A percentile compares a stretch with the other conserved stretches of the same genome.
Evolutionary conservation across 2,797 vertebrate genomes (phyloP).

Genomic region (Chiloscyllium punctatum): DNA sequence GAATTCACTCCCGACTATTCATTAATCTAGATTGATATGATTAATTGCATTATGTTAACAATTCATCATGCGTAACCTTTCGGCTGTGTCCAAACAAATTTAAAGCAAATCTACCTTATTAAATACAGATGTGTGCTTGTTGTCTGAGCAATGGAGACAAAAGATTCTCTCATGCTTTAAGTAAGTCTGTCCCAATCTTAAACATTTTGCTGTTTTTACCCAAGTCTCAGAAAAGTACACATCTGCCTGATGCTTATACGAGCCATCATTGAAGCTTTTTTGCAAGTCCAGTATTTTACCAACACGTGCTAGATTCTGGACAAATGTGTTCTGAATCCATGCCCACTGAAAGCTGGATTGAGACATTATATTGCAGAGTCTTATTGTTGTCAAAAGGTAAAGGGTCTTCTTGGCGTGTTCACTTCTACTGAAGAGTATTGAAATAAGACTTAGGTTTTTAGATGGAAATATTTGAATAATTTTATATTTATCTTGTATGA

Average conservation of each 20-base stretch:
- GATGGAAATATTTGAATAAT: constrained; percentile 8
- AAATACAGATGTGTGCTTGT: constrained; percentile 15
- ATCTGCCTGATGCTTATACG: background rate
- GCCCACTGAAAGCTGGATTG: background rate
- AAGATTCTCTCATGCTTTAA: background rate
- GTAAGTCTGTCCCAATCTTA: background rate
- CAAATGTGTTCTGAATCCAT: background rate
- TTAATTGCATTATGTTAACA: constrained; percentile 18
- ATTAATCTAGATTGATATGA: constrained; percentile 25
- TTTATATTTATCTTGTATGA: background rate
- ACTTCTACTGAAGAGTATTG: background rate
- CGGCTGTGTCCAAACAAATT: background rate
- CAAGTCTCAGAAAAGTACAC: background rate
- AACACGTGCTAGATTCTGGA: background rate
- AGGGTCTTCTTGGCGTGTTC: background rate
- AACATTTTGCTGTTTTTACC: background rate
- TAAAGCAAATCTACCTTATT: constrained; percentile 18
- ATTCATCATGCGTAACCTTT: constrained; percentile 6
- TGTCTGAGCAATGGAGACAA: background rate
- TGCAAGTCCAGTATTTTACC: background rate
- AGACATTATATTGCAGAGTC: background rate
- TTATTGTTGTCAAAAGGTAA: background rate
- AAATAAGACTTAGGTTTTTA: background rate
- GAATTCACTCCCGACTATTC: constrained; percentile 17
- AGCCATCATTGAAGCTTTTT: background rate